Evolutionary conservation across 2,113 vertebrate genomes (phyloP).

Genomic region (Chiloscyllium plagiosum): DNA sequence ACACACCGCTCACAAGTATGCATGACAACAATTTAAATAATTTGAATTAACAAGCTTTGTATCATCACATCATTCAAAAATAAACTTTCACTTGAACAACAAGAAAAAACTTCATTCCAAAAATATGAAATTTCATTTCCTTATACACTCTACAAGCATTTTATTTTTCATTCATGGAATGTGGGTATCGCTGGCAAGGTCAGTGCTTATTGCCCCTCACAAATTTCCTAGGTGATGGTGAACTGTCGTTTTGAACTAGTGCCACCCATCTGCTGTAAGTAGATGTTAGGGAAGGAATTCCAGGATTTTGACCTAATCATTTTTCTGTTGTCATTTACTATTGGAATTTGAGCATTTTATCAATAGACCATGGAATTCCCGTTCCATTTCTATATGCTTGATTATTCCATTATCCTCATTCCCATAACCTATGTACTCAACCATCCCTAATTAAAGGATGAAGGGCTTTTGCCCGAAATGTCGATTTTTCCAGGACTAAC

Average conservation of each 20-base stretch:
- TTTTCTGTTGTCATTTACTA: neutral
- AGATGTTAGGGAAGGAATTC: too few species aligned
- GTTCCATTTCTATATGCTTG: neutral
- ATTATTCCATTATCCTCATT: neutral
- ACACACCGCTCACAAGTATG: neutral
- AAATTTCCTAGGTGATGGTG: too few species aligned
- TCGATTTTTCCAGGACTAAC: neutral
- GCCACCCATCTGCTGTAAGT: too few species aligned
- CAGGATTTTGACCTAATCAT: too few species aligned
- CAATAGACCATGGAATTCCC: neutral
- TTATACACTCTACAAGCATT: neutral
- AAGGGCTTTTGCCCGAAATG: too few species aligned
- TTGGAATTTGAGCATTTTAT: neutral
- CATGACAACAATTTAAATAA: neutral
- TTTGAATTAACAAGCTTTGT: neutral
- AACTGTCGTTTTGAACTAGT: too few species aligned
- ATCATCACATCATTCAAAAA: neutral
- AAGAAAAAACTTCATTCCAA: neutral
- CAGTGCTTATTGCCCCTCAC: too few species aligned
- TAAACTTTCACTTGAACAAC: neutral
- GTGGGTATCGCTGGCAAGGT: too few species aligned
- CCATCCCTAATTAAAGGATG: neutral
- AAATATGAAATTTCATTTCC: neutral
- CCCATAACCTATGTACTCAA: neutral
- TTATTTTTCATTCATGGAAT: neutral